Conservation (phyloP, 2,888 invertebrate genomes). For the Hydriomena furcata region DNA sequence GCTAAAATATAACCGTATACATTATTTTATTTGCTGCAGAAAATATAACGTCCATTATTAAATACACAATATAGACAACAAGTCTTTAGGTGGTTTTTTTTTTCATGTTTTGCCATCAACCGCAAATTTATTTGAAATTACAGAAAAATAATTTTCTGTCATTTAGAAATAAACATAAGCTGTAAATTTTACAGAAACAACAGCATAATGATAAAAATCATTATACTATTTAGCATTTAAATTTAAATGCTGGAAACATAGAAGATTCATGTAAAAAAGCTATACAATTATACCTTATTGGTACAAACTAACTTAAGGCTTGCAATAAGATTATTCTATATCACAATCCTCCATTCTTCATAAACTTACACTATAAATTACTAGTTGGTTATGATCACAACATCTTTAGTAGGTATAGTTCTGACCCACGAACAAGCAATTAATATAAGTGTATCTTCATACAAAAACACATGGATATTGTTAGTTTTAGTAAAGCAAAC, state of each 20-base stretch:
- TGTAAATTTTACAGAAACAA: not conserved
- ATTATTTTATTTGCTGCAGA: no score
- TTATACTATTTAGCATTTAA: slow-evolving; percentile 11
- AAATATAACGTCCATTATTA: no score
- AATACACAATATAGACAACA: no score
- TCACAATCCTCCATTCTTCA: slow-evolving; percentile 65
- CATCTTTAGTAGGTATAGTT: slow-evolving; percentile 3
- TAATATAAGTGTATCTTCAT: no score
- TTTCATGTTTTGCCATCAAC: no score
- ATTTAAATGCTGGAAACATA: slow-evolving; percentile 20
- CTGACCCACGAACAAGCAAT: slow-evolving; percentile 6
- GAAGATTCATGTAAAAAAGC: slow-evolving; percentile 31
- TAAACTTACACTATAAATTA: slow-evolving; percentile 51
- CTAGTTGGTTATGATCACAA: slow-evolving; percentile 44
- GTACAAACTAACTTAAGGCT: slow-evolving; percentile 38
- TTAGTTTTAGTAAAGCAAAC: no score
- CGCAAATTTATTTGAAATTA: not conserved
- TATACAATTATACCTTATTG: slow-evolving; percentile 33
- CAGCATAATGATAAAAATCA: not conserved
- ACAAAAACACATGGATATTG: no score
- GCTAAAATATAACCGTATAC: no score
- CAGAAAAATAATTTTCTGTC: not conserved
- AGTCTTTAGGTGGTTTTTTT: no score
- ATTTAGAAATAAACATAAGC: not conserved
- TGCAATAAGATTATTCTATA: slow-evolving; percentile 67